Evolutionary conservation across 1,140 invertebrate genomes (phyloP), one percentile per base, ranked within the genome.

Genomic region (Formica selysi): DNA sequence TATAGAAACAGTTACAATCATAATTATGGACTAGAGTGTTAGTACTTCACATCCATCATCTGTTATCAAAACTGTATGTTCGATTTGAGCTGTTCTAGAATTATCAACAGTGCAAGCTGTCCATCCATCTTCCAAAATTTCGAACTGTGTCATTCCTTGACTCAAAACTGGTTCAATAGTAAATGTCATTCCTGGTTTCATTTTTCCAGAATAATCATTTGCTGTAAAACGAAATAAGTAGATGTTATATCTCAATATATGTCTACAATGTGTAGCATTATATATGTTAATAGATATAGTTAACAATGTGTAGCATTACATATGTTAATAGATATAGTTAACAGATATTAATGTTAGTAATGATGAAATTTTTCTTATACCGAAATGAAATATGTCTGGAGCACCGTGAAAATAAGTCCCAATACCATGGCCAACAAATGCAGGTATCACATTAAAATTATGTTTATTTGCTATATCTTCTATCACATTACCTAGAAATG

Each of bases 351-450:
- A 80, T 41, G 19, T 71, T 29, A 85, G 26, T 76, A 73, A 54
- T 76, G 65, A 54, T 6, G 29, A 22, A 16, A 29, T 51, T 87
- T 48, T n/a, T n/a, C 86, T 92, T 93, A 92, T 95, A 97, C 97
- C 93, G 87, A 96, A 96, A 93, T 99, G 98, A 92, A 96, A 97
- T 88, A 99, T 98, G 91, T 98, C 97, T 29, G 99, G 99, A 3
- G 97, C 97, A 6, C 98, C 98, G 95, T 99, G 99, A 93, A 99
- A 99, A 93, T 98, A 98, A 86, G 94, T 94, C 0, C 98, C 98
- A 92, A 99, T 99, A 0, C 99, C 99, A 96, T 99, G 99, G 0
- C 99, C 99, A 89, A 97, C 96, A 93, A 99, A 98, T 54, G 96
- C 96, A 13, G 97, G 97, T 61, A 99, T 95, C 8, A 99, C 96